Evolutionary conservation across 2,888 invertebrate species (phyloP).

Genomic region (Odontocerum albicorne): DNA sequence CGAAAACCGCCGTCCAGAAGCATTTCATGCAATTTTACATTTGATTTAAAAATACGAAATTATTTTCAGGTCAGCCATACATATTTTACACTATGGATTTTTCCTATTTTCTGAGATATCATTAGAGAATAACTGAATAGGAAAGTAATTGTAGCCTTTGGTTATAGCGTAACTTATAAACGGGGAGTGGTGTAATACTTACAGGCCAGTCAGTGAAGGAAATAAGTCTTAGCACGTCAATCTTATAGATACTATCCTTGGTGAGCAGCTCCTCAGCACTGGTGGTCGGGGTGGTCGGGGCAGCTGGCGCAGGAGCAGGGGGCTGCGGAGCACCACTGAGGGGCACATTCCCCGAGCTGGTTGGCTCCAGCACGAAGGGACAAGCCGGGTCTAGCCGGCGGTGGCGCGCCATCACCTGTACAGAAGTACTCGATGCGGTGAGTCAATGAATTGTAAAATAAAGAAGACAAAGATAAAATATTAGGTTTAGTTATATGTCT

Average conservation of each 20-base stretch:
- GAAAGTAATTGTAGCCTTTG: not conserved
- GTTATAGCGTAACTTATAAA: too few relatives aligned
- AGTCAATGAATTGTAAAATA: too few relatives aligned
- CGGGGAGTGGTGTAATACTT: too few relatives aligned
- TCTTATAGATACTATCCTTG: conserved; percentile 54
- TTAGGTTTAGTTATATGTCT: too few relatives aligned
- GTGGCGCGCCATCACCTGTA: conserved; percentile 73
- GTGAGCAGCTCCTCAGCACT: conserved; percentile 39
- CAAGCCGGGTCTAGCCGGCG: conserved; percentile 67
- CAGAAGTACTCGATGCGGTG: conserved; percentile 77
- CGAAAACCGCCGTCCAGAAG: too few relatives aligned
- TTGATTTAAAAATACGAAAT: too few relatives aligned
- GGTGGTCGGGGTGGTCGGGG: conserved; percentile 37
- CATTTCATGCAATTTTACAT: too few relatives aligned
- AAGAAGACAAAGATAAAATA: too few relatives aligned
- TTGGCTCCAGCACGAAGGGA: conserved; percentile 69
- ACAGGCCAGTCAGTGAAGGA: conserved; percentile 79
- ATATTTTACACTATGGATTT: too few relatives aligned
- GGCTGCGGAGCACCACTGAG: conserved; percentile 31
- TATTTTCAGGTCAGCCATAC: too few relatives aligned
- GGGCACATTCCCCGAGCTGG: conserved; percentile 70
- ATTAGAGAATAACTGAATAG: too few relatives aligned
- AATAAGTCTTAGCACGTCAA: conserved; percentile 64
- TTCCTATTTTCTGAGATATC: too few relatives aligned
- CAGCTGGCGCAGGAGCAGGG: conserved; percentile 34